Base-by-base conservation (phyloP, 2,797 vertebrate genomes). In the Sebastes dallii region DNA sequence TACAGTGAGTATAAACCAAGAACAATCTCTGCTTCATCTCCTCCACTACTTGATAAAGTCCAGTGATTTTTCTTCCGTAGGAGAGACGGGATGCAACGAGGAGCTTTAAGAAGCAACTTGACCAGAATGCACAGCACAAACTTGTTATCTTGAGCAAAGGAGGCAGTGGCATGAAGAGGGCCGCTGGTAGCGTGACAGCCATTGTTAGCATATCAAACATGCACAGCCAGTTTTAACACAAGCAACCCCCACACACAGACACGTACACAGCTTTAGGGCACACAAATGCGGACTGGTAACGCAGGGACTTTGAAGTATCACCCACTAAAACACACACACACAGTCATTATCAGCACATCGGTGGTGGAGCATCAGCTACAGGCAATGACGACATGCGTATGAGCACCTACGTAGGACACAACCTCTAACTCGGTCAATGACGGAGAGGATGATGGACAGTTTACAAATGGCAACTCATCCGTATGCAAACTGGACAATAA, bases 141-240 rank as follows among this genome's bases (percentile, higher is more conserved):
- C 62, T 27, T 54, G 42, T 81, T 76, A 74, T 86, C 70, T 77
- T 8, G 1, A 24, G 24, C 58, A 18, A 64, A 20, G 0, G 5
- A 84, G 62, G 73, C 61, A 74, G 70, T 64, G 81, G 75, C 75
- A 62, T 65, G 71, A 52, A 81, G 70, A 80, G 54, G 70, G 71
- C 83, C 14, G 12, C 68, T 74, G 74, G 74, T 71, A 76, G 72
- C 29, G 50, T 67, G 75, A 78, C 75, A 59, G 36, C 68, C 61
- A 58, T 61, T 87, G 79, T 89, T 89, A 77, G 77, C 78, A 82
- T 89, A 85, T 92, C 78, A 87, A 83, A 88, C 64, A 72, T 18
- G 34, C 50, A 22, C 80, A 80, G 81, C 25, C 58, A 56, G 69
- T 58, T 54, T 66, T 62, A 27, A 68, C 13, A 64, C 68, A 78